phyloP scores from a whole-genome alignment of 2,888 invertebrate species.

The Mesorhabditis belari region DNA sequence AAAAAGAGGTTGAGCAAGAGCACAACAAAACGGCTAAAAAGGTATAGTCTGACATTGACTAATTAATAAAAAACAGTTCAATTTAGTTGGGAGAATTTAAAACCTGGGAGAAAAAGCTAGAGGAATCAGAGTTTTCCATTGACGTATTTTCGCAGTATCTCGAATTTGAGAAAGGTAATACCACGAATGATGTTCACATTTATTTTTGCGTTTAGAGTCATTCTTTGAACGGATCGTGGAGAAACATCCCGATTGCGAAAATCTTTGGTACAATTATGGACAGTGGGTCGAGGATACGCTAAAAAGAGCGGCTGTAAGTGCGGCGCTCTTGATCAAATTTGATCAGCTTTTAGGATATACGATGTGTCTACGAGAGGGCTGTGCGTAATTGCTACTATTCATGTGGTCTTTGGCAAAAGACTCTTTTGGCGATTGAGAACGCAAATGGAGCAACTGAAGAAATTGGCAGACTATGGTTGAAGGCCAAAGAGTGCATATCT shows the following conservation, averaged over 20 bases:
- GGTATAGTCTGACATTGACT: not conserved
- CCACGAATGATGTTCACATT: not conserved
- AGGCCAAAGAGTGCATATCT: conserved; percentile 11
- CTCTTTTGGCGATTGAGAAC: conserved; percentile 65
- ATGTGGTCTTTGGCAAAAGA: conserved; percentile 68
- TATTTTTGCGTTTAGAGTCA: conserved; percentile 17
- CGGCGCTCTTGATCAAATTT: not conserved
- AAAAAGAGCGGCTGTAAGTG: conserved; percentile 19
- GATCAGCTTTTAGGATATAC: conserved; percentile 52
- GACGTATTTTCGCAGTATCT: conserved; percentile 14
- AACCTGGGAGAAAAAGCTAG: conserved; percentile 11
- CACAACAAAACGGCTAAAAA: not conserved
- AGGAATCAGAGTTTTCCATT: conserved; percentile 3
- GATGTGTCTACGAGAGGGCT: conserved; percentile 65
- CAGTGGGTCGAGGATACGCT: conserved; percentile 20
- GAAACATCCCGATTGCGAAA: conserved; percentile 14
- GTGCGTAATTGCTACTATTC: conserved; percentile 74
- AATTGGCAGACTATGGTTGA: conserved; percentile 18
- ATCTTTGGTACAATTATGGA: conserved; percentile 29
- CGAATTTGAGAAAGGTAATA: conserved; percentile 10
- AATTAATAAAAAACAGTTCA: no score
- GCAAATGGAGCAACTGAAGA: conserved; percentile 16
- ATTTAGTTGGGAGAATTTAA: conserved; percentile 7
- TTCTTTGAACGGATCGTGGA: conserved; percentile 23
- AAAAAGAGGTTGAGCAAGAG: no score